Evolutionary conservation across 2,888 invertebrate species (phyloP), one percentile per base, ranked within the genome.

Genomic region (Gonocerus acuteangulatus): DNA sequence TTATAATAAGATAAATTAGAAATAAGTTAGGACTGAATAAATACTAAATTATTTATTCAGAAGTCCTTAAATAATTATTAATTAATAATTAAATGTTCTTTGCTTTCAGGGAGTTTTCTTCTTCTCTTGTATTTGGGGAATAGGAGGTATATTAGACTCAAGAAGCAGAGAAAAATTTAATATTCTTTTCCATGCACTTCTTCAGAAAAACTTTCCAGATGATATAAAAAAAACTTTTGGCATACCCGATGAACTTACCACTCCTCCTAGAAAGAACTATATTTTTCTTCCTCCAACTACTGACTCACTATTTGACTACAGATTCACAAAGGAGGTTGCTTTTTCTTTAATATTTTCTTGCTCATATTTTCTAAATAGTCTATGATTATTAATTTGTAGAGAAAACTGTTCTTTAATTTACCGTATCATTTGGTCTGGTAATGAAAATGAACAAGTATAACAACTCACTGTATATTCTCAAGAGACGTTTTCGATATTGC

Each of bases 121-220:
- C 73, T 95, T 95, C 72, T 85, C 93, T 0, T 82, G 86, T 63
- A 90, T 93, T 67, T 95, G 95, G 95, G 87, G 92, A 0, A 73
- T 95, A 69, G 95, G 95, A 48, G 91, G 86, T 0, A 86, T 89
- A 0, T 72, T 91, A 32, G 86, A 88, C 71, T 80, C 83, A 11
- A 76, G 78, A 2, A 84, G 89, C 65, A 79, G 92, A 42, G 77
- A 79, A 1, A 85, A 83, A 70, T 93, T 94, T 71, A 90, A 88
- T 70, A 72, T 84, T 58, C 71, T 95, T 23, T 77, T 82, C 63
- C 82, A 89, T 42, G 91, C 86, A 1, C 76, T 95, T 13, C 77
- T 92, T 65, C 87, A 91, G 70, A 89, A 87, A 72, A 87, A 85
- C 65, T 90, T 94, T 72, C 86, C 91, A 0, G 77, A 80, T 32